A percentile compares a stretch with the other conserved stretches of the same genome.
Conservation (phyloP, 2,113 vertebrate genomes). For the Dascyllus trimaculatus region DNA sequence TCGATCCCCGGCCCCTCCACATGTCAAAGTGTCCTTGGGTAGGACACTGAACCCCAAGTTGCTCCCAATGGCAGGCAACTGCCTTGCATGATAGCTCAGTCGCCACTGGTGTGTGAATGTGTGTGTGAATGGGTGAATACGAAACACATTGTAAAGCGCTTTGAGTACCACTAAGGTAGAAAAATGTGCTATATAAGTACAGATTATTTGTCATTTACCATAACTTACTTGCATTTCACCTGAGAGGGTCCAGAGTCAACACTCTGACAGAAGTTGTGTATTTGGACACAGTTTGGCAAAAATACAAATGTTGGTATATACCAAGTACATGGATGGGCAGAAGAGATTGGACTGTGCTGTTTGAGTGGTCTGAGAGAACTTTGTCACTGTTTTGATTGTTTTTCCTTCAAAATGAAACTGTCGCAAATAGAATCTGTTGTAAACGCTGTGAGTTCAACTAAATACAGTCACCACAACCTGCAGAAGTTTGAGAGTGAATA, state of each 20-base stretch:
- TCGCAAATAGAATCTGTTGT: conserved; percentile 26
- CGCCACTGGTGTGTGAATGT: too few relatives aligned
- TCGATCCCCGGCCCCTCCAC: too few relatives aligned
- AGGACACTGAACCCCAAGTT: too few relatives aligned
- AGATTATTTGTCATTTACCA: too few relatives aligned
- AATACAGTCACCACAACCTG: not conserved
- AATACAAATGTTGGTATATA: not conserved
- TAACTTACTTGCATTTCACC: not conserved
- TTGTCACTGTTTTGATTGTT: conserved; percentile 28
- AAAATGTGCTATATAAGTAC: too few relatives aligned
- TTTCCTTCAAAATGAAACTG: conserved; percentile 17
- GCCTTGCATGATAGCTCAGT: too few relatives aligned
- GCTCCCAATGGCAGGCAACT: too few relatives aligned
- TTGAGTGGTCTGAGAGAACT: conserved; percentile 7
- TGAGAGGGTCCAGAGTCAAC: not conserved
- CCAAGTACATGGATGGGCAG: not conserved
- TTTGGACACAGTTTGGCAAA: not conserved
- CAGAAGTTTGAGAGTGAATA: not conserved
- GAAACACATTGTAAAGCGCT: too few relatives aligned
- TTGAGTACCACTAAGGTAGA: too few relatives aligned
- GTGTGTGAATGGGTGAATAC: too few relatives aligned
- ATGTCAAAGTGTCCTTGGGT: too few relatives aligned
- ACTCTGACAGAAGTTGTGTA: not conserved
- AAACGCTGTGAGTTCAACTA: not conserved
- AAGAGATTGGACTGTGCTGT: conserved; percentile 2